Base-by-base conservation (phyloP, 2,113 vertebrate species). In the Microcebus tavaratra region DNA sequence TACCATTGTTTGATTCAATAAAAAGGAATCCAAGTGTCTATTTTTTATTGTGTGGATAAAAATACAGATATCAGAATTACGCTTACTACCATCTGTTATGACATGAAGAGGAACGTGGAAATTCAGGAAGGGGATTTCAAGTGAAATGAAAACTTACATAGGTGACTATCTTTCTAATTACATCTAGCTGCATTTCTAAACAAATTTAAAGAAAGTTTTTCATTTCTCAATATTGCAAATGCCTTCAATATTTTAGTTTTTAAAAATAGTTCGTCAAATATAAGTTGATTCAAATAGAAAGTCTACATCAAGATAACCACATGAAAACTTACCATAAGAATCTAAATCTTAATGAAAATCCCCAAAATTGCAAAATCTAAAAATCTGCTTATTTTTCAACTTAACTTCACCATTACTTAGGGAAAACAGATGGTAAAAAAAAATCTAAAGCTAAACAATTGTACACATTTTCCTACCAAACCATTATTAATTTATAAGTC, bases 301-400 rank as follows among this genome's bases (percentile, higher is more conserved):
- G 39, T 75, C 5, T n/a, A 21, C 6, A 89, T 82, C 11, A 68
- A 84, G 34, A 63, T 36, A 94, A 57, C 8, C 11, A 36, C 10
- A 59, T 50, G 29, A 97, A 90, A 97, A 88, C 0, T 8, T 59
- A 55, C 23, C 1, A 13, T 29, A 59, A 63, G 0, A 55, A 84
- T 50, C 53, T 92, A 72, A 75, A 67, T 67, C 20, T 81, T 76
- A 82, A 42, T 76, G 14, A 63, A 93, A 89, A 73, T 89, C 18
- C 13, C 21, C 21, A 21, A 90, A 80, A 80, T 45, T 88, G 31
- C 5, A 79, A 79, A 79, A 21, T 53, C 31, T 34, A 45, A 75
- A 65, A 85, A 90, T 86, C 61, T 94, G 75, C n/a, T 97, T 94
- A 79, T 6, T 76, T 78, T 75, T 57, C 91, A 95, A 72, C 68